Base-by-base conservation (phyloP, 2,797 vertebrate genomes). In the Chrysocyon brachyurus region DNA sequence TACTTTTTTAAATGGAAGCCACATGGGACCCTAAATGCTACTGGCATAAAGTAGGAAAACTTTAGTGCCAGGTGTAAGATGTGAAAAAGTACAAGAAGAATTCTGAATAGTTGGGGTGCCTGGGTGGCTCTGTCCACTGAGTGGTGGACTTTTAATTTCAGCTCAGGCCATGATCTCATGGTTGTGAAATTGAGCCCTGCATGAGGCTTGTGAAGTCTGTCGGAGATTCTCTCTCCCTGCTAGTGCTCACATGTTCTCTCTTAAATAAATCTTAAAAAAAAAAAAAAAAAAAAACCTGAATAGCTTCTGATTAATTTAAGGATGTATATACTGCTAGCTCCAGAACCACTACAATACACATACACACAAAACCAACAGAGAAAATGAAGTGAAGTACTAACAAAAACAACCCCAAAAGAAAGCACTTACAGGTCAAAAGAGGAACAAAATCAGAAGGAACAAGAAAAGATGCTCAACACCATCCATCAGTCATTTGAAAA, bases 261-360 rank as follows among this genome's bases (percentile, higher is more conserved):
- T 68, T n/a, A 68, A 68, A 33, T 33, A 59, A 59, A 61, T 68
- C 17, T 68, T 33, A 19, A 4, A 68, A 33, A 66, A 24, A 68
- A 21, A 68, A 46, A 46, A 1, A 46, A 46, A 46, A 7, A 46
- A 46, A 46, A 46, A 7, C 19, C 40, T 75, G 73, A 75, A 75
- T 31, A 75, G 52, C 46, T 82, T 70, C 31, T 77, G 54, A 63
- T 91, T 91, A 88, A 61, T 40, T 66, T 59, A 92, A 87, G n/a
- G 70, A 56, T 52, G 11, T 19, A 81, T 19, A 57, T 6, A 57
- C 8, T 31, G n/a, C 78, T 31, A 10, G 46, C 59, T 52, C 28
- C 56, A 59, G 21, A 36, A 49, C 21, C n/a, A 78, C 12, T 31
- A n/a, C 77, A 36, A 19, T 16, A 57, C 26, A 59, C 26, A 12